phyloP scores from a whole-genome alignment of 2,888 invertebrate genomes.

The Mylabris sibirica region DNA sequence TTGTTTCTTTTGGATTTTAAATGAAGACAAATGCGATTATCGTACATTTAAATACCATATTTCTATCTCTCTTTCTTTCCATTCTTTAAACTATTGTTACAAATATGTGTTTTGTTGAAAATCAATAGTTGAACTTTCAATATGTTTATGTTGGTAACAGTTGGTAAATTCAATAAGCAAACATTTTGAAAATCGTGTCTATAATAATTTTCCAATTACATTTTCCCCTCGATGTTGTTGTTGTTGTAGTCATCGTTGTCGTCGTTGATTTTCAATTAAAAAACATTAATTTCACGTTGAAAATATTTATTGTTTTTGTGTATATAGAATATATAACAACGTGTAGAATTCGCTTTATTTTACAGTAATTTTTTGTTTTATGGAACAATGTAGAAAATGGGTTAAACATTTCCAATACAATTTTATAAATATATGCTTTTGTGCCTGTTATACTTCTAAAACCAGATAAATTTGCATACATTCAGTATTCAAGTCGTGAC shows the following conservation, averaged over 20 bases:
- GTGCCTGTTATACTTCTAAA: not conserved
- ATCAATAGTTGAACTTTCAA: slow-evolving; percentile 4
- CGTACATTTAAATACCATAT: not conserved
- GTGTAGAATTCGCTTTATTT: not conserved
- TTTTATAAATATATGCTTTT: slow-evolving; percentile 5
- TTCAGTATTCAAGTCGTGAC: slow-evolving; percentile 6
- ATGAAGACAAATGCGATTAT: not conserved
- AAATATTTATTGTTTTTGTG: not conserved
- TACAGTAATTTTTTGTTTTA: not conserved
- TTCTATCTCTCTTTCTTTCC: not conserved
- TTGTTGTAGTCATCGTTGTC: too few relatives aligned
- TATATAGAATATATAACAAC: not conserved
- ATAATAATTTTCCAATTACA: slow-evolving; percentile 6
- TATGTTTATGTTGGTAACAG: slow-evolving; percentile 7
- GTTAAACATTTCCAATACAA: not conserved
- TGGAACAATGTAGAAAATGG: not conserved
- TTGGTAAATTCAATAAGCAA: slow-evolving; percentile 10
- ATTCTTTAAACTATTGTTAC: not conserved
- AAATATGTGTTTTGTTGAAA: slow-evolving; percentile 3
- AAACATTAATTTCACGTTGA: slow-evolving; percentile 2
- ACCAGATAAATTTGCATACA: slow-evolving; percentile 5
- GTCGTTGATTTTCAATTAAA: slow-evolving; percentile 1
- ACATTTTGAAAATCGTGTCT: not conserved
- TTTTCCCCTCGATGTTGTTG: not conserved
- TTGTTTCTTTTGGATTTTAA: not conserved